Evolutionary conservation across 2,797 vertebrate genomes (phyloP).

Genomic region (Loriculus beryllinus): DNA sequence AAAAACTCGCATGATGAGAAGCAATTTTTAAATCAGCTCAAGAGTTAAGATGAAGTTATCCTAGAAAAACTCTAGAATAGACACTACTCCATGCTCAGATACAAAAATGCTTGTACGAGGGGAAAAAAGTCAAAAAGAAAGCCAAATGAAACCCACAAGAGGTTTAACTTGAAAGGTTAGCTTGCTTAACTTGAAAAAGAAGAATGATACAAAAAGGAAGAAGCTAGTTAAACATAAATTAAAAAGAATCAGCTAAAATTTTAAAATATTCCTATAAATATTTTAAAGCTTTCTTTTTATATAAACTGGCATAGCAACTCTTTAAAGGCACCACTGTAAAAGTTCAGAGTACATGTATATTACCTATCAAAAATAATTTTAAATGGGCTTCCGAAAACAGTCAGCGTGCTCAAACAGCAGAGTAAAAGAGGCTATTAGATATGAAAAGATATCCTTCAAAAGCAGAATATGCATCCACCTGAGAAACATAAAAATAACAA

Average conservation of each 20-base stretch:
- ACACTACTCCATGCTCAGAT: background rate
- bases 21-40: background rate
- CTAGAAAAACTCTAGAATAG: background rate
- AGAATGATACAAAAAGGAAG: slow-evolving; percentile 32
- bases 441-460: background rate
- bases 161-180: slow-evolving; percentile 50
- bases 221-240: slow-evolving; percentile 63
- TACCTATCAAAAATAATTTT: slow-evolving; percentile 24
- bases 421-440: slow-evolving; percentile 1
- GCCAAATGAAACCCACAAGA: slow-evolving; percentile 16
- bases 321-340: slow-evolving; percentile 34
- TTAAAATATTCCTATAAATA: slow-evolving; percentile 56
- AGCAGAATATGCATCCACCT: background rate
- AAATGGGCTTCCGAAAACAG: background rate
- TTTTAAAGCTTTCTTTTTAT: slow-evolving; percentile 58
- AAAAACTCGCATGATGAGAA: background rate
- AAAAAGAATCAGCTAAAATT: slow-evolving; percentile 32
- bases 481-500: background rate
- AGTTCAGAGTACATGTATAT: background rate
- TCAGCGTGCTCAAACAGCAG: background rate
- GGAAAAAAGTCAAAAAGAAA: background rate
- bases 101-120: background rate
- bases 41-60: background rate
- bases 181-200: slow-evolving; percentile 39
- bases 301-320: background rate